These are phyloP conservation scores for Morphnarchus princeps DNA, from an alignment of 2,113 vertebrate genomes.

Conservation along the genomic window DNA sequence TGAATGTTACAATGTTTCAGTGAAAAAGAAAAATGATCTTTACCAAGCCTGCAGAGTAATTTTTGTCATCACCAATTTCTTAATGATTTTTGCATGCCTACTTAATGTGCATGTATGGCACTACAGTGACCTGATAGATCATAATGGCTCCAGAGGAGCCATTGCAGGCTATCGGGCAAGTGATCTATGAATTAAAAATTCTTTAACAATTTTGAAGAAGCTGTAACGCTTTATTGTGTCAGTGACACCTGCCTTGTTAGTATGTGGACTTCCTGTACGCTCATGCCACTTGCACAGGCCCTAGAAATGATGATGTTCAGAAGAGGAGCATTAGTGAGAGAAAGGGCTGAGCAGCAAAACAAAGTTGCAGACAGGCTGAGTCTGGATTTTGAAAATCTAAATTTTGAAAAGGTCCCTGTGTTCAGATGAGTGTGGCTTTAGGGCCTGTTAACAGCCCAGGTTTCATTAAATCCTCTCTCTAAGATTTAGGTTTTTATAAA, in stretches of 20 bases:
- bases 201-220: conserved; percentile 55
- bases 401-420: neutral
- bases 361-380: neutral
- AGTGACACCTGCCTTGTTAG: conserved; percentile 52
- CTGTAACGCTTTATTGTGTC: conserved; percentile 39
- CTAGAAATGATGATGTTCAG: neutral
- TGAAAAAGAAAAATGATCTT: conserved; percentile 47
- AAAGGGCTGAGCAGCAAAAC: neutral
- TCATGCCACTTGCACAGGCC: neutral
- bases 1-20: neutral
- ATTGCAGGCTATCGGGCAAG: conserved; percentile 60
- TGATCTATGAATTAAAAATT: conserved; percentile 70
- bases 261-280: neutral
- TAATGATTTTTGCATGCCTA: conserved; percentile 65
- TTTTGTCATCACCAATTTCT: conserved; percentile 68
- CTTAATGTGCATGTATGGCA: conserved; percentile 56
- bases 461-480: neutral
- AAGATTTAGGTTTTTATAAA: neutral
- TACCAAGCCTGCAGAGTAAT: conserved; percentile 51
- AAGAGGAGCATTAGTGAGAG: neutral
- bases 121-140: conserved; percentile 49
- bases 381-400: neutral
- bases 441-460: neutral
- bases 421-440: neutral
- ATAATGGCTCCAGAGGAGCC: conserved; percentile 69